Base-by-base conservation (phyloP, 2,797 vertebrate genomes). In the Glossophaga mutica region DNA sequence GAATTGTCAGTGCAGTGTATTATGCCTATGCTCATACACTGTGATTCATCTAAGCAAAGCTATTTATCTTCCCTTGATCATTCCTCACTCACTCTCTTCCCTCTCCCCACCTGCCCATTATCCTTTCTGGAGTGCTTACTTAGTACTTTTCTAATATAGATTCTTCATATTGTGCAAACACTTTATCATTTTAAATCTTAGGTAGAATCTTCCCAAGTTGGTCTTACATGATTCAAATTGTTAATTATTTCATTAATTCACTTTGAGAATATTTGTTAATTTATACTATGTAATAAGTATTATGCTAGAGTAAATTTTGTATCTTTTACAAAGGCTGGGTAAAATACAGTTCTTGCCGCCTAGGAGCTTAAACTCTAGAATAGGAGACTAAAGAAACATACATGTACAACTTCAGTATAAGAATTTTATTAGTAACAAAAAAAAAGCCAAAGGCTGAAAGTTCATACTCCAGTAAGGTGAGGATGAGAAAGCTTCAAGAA, bases 201-300 rank as follows among this genome's bases (percentile, higher is more conserved):
- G 62, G 0, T 24, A 9, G 39, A 82, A 6, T 78, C 70, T 91
- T 94, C 18, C 48, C 21, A 94, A 22, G 34, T 92, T 94, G 50
- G 42, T 91, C 50, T 97, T 91, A 93, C 26, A 57, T 94, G 39
- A 5, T 83, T 96, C 83, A 94, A 24, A 87, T 96, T 85, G 46
- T 59, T 87, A 48, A 84, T 68, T 94, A 90, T 87, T 71, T 34
- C 48, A 46, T 85, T 95, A 87, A 70, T 93, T 95, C 39, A 87
- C 15, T 87, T 96, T 85, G 55, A 86, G 32, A 94, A 34, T 79
- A 77, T 82, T 88, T 92, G 32, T 77, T 79, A 44, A 39, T 73
- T 93, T 79, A 39, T 87, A 42, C 32, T 83, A 18, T 67, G 0
- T 91, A 84, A n/a, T 95, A 78, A 91, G 37, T 26, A 93, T 88